These are phyloP conservation scores for Astatoreochromis straeleni DNA, from an alignment of 2,113 vertebrate genomes.

Conservation along the genomic window DNA sequence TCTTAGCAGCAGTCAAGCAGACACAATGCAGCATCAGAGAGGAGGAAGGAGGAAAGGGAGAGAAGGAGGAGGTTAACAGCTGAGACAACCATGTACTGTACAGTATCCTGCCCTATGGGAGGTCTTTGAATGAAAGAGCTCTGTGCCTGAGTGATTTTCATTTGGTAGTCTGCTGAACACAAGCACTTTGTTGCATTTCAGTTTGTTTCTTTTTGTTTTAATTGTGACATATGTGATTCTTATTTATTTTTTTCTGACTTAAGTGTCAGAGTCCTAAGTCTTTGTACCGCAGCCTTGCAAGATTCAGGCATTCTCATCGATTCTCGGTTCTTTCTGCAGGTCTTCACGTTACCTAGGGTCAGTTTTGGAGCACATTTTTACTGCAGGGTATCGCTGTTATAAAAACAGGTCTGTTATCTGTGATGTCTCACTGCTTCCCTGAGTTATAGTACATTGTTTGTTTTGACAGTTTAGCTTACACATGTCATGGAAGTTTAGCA, in stretches of 20 bases:
- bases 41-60: neutral
- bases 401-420: neutral
- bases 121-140: constrained; percentile 41
- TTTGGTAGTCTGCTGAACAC: neutral
- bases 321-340: neutral
- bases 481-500: neutral
- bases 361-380: neutral
- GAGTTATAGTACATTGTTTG: neutral
- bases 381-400: neutral
- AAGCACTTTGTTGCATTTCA: neutral
- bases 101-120: constrained; percentile 27
- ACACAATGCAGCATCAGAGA: constrained; percentile 17
- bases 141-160: constrained; percentile 8
- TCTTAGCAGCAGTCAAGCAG: constrained; percentile 26
- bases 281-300: neutral
- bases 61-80: constrained; percentile 31
- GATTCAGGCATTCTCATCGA: neutral
- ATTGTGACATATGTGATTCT: neutral
- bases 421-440: neutral
- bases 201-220: neutral
- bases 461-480: constrained; percentile 21
- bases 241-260: neutral
- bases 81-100: constrained; percentile 34
- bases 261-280: neutral
- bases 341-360: neutral